Evolutionary conservation across 1,140 invertebrate species (phyloP).

Genomic region (Reticulitermes speratus): DNA sequence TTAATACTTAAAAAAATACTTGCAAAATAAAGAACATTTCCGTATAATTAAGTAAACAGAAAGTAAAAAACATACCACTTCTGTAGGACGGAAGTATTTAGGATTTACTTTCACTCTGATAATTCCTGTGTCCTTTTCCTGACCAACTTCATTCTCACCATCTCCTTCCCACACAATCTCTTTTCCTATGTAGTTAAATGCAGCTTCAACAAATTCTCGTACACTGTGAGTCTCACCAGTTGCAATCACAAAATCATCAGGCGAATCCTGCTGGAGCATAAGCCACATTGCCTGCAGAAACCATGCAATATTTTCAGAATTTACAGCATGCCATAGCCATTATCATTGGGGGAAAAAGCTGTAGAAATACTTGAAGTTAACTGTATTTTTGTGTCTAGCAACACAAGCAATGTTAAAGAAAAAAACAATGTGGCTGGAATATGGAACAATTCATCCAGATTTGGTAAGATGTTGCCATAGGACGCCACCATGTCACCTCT

Average conservation of each 20-base stretch:
- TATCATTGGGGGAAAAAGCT: neutral
- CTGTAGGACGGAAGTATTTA: constrained; percentile 95
- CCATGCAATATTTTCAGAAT: no score
- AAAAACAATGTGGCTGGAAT: no score
- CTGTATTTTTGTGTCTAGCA: no score
- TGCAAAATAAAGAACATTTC: no score
- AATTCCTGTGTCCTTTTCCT: constrained; percentile 75
- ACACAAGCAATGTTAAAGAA: no score
- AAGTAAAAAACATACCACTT: constrained; percentile 77
- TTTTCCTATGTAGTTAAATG: constrained; percentile 78
- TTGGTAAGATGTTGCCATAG: no score
- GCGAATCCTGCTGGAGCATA: constrained; percentile 92
- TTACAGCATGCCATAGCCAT: constrained; percentile 1
- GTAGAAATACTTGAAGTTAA: no score
- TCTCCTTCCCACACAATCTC: constrained; percentile 82
- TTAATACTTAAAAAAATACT: no score
- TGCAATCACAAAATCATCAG: constrained; percentile 97
- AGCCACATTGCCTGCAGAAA: constrained; percentile 93
- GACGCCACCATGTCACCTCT: no score
- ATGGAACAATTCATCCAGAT: no score
- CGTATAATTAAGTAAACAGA: no score
- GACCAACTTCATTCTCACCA: constrained; percentile 81
- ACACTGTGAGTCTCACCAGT: constrained; percentile 95
- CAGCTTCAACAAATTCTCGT: constrained; percentile 91
- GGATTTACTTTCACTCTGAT: constrained; percentile 90